Percentiles rank a stretch among this genome's conserved stretches.
Evolutionary conservation across 2,797 vertebrate species (phyloP).

Genomic region (Macropus fuliginosus): DNA sequence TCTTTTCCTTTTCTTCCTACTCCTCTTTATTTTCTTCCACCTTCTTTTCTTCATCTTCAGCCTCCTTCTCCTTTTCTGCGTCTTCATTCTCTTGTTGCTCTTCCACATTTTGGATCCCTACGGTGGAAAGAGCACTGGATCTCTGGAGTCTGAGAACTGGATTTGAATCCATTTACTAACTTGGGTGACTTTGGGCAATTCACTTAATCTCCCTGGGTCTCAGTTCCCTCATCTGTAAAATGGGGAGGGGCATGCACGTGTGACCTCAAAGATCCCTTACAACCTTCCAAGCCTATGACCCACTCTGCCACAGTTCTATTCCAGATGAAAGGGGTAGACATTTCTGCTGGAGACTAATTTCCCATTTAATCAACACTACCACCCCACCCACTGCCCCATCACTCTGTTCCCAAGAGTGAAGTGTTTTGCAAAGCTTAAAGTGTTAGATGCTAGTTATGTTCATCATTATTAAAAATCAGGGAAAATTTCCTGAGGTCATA

Average conservation of each 20-base stretch:
- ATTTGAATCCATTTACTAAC: background rate
- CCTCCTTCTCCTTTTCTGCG: background rate
- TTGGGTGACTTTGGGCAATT: background rate
- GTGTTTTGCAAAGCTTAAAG: too few relatives aligned
- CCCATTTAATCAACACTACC: background rate
- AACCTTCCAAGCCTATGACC: background rate
- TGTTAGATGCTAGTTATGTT: too few relatives aligned
- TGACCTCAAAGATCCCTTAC: background rate
- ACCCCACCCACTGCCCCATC: background rate
- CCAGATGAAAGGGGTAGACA: background rate
- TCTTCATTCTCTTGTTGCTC: background rate
- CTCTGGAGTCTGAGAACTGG: background rate
- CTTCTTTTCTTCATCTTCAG: background rate
- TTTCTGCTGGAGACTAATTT: background rate
- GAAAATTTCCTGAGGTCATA: too few relatives aligned
- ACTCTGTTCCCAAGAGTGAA: background rate
- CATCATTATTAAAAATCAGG: too few relatives aligned
- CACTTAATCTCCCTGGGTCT: background rate
- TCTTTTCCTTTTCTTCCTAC: background rate
- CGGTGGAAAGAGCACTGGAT: background rate
- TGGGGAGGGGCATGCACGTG: background rate
- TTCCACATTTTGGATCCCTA: background rate
- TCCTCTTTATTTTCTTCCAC: background rate
- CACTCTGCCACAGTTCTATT: background rate
- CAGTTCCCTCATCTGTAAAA: background rate